Conservation (phyloP, 1,140 invertebrate genomes). For the Trichogramma pretiosum region DNA sequence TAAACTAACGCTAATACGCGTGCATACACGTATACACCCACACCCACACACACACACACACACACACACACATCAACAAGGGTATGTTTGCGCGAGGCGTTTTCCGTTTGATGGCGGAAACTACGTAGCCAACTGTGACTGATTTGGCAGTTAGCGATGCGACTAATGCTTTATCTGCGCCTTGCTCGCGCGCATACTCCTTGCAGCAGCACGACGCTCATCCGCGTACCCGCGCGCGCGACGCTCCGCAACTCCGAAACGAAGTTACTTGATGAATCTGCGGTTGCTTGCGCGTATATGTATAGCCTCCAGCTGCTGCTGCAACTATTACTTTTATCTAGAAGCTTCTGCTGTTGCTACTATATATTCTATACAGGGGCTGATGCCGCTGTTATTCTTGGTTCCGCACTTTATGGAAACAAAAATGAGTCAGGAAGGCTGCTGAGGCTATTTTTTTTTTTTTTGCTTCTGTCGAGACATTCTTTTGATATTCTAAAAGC, state of each 20-base stretch:
- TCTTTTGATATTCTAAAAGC: no score
- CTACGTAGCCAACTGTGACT: conserved; percentile 39
- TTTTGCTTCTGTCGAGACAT: no score
- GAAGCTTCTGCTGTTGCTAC: no score
- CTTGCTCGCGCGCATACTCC: not conserved
- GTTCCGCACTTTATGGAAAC: no score
- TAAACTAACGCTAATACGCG: not conserved
- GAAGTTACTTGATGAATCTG: conserved; percentile 45
- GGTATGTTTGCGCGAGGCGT: conserved; percentile 34
- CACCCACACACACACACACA: no score
- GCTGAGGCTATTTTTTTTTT: no score
- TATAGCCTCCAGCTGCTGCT: no score
- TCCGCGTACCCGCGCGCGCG: not conserved
- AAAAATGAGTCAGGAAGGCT: no score
- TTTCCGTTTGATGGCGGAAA: conserved; percentile 41
- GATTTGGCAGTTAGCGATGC: conserved; percentile 32
- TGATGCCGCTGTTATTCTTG: no score
- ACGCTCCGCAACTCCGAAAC: conserved; percentile 35
- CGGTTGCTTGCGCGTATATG: conserved; percentile 39
- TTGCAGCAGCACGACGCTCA: conserved; percentile 20
- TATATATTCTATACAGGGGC: no score
- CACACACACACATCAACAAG: not conserved
- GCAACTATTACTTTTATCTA: no score
- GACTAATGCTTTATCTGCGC: not conserved
- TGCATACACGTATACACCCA: no score